phyloP scores from a whole-genome alignment of 2,888 invertebrate genomes.

The Oscheius sp. region DNA sequence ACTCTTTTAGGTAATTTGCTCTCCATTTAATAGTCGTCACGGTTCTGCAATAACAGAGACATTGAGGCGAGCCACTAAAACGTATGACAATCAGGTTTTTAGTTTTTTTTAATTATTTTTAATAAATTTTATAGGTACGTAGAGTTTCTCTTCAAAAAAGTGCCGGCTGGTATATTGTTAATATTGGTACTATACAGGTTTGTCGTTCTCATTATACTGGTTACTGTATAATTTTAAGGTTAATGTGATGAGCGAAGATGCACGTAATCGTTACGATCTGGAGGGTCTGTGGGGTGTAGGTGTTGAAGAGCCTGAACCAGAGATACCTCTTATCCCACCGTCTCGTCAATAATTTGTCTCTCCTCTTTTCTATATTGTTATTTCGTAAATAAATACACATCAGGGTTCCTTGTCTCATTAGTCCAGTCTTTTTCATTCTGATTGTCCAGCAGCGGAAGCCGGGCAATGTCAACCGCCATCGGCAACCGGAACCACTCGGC shows the following conservation, averaged over 20 bases:
- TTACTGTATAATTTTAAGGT: constrained; percentile 16
- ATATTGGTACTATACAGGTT: constrained; percentile 34
- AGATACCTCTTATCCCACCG: constrained; percentile 28
- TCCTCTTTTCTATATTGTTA: constrained; percentile 12
- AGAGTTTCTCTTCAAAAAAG: constrained; percentile 19
- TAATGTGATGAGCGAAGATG: constrained; percentile 33
- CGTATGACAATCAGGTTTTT: background rate
- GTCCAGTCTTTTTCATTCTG: constrained; percentile 21
- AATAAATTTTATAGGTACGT: constrained; percentile 10
- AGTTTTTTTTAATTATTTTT: background rate
- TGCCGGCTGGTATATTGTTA: constrained; percentile 35
- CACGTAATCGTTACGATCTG: constrained; percentile 34
- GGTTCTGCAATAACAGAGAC: constrained; percentile 25
- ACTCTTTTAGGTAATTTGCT: constrained; percentile 32
- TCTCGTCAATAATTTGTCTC: background rate
- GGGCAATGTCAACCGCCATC: constrained; percentile 13
- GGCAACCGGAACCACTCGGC: constrained; percentile 21
- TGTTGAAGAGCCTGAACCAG: constrained; percentile 23
- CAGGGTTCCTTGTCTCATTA: constrained; percentile 14
- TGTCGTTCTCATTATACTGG: background rate
- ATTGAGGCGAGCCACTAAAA: constrained; percentile 13
- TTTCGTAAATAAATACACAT: constrained; percentile 9
- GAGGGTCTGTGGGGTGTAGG: constrained; percentile 37
- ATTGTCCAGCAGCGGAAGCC: constrained; percentile 7
- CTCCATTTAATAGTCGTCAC: constrained; percentile 37